Percentiles rank a stretch among this genome's conserved stretches.
phyloP scores from a whole-genome alignment of 2,888 invertebrate genomes.

The Heteromyza rotundicornis region DNA sequence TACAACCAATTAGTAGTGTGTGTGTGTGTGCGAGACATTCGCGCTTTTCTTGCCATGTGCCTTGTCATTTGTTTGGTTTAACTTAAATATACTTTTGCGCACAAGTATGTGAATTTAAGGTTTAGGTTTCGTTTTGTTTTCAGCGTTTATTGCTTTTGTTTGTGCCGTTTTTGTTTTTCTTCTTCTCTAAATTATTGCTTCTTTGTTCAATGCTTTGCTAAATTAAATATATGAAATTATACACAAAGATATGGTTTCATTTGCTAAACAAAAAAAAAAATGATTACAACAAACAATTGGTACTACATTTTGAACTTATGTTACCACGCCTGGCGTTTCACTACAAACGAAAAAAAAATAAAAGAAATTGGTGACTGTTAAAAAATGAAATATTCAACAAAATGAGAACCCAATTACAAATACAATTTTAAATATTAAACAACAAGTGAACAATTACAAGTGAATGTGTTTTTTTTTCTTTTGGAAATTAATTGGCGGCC shows the following conservation, averaged over 20 bases:
- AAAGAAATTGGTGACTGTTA: no score
- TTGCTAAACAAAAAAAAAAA: constrained; percentile 34
- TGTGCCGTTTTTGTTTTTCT: constrained; percentile 6
- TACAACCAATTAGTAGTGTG: constrained; percentile 42
- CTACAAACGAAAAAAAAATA: constrained; percentile 19
- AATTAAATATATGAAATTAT: constrained; percentile 33
- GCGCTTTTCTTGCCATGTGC: neutral
- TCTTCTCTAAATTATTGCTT: constrained; percentile 16
- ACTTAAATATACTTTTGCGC: no score
- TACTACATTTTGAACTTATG: constrained; percentile 40
- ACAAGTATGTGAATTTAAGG: no score
- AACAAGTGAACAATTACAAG: no score
- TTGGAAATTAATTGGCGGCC: no score
- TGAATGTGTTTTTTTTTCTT: no score
- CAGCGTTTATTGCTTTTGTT: constrained; percentile 1
- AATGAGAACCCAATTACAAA: no score
- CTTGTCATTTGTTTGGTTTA: no score
- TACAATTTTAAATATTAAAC: no score
- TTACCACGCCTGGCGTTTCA: no score
- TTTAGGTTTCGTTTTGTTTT: no score
- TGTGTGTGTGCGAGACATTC: constrained; percentile 14
- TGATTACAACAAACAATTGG: constrained; percentile 39
- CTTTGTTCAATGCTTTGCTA: constrained; percentile 2
- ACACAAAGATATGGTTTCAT: constrained; percentile 20
- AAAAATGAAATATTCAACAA: no score